Evolutionary conservation across 2,888 invertebrate species (phyloP), one percentile per base, ranked within the genome.

Genomic region (Loripinus fragilis): DNA sequence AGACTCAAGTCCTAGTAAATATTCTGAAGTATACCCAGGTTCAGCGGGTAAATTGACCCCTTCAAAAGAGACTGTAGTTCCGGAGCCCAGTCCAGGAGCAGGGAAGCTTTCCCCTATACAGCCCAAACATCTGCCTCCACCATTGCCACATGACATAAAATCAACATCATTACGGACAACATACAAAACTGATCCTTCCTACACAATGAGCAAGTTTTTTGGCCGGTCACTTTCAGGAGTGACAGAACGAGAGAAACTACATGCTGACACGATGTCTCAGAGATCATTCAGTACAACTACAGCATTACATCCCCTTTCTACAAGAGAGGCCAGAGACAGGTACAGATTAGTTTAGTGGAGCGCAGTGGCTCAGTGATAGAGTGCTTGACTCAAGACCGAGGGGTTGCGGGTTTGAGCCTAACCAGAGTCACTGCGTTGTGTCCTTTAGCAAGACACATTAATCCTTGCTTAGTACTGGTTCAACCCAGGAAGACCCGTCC

Each of bases 281-380:
- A 80, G 86, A 48, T 91, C 90, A 10, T 78, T 88, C 65, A 72
- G 85, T 20, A 85, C 89, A 23, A 67, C 80, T n/a, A 79, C 86
- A 52, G 79, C 87, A 15, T 74, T 91, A 67, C 85, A 87, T 68
- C 78, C 87, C 30, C 85, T 91, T 28, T 87, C 90, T 12, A 90
- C 88, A 25, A 87, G 86, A 75, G 89, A 90, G 68, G 91, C 91
- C 10, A 85, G 90, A 78, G 85, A 89, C 69, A 90, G 91, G 91
- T 90, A 66, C 76, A 70, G 67, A 12, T 52, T 52, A 12, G 5
- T 38, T 38, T 5, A 38, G 38, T 38, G n/a, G n/a, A n/a, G n/a
- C n/a, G n/a, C n/a, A n/a, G n/a, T n/a, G n/a, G n/a, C n/a, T n/a
- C n/a, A n/a, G n/a, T n/a, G n/a, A n/a, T n/a, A n/a, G n/a, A n/a